Percentiles rank a stretch among this genome's conserved stretches.
phyloP scores from a whole-genome alignment of 92 coral and sea anemone species.

The Blastomussa wellsi region DNA sequence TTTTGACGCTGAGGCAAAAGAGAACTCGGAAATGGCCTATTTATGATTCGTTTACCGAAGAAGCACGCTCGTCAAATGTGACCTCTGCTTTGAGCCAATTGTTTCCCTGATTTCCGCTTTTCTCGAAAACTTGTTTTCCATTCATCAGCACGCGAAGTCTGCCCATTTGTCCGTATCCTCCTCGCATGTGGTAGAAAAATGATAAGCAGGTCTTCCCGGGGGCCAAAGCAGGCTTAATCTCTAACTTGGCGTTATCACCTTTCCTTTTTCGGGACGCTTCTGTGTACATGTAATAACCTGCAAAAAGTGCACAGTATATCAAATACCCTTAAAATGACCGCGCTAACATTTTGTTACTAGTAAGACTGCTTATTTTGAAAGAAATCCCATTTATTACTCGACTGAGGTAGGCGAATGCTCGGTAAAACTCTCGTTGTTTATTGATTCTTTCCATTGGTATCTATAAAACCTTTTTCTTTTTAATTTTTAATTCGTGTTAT shows the following conservation, averaged over 20 bases:
- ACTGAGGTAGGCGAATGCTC: too few relatives aligned
- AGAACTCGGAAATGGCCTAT: too few relatives aligned
- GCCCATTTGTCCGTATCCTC: constrained; percentile 40
- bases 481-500: too few relatives aligned
- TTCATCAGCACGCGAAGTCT: constrained; percentile 51
- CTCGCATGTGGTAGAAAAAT: constrained; percentile 59
- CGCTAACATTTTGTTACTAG: not conserved
- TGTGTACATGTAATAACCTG: constrained; percentile 64
- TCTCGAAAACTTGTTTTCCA: constrained; percentile 40
- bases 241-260: constrained; percentile 55
- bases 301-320: not conserved
- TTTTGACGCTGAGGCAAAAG: too few relatives aligned
- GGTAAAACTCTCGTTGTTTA: too few relatives aligned
- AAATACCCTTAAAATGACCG: not conserved
- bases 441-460: too few relatives aligned
- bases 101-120: constrained; percentile 47
- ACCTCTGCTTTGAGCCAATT: constrained; percentile 31
- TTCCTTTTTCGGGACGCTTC: constrained; percentile 59
- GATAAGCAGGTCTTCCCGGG: constrained; percentile 40
- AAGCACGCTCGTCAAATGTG: not conserved
- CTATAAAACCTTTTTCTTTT: too few relatives aligned
- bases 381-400: not conserved
- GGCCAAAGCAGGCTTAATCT: constrained; percentile 10
- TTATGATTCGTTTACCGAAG: constrained; percentile 29
- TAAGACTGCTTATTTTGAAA: not conserved